These are phyloP conservation scores for Eurystomus gularis DNA, from an alignment of 2,113 vertebrate genomes.

Conservation along the genomic window DNA sequence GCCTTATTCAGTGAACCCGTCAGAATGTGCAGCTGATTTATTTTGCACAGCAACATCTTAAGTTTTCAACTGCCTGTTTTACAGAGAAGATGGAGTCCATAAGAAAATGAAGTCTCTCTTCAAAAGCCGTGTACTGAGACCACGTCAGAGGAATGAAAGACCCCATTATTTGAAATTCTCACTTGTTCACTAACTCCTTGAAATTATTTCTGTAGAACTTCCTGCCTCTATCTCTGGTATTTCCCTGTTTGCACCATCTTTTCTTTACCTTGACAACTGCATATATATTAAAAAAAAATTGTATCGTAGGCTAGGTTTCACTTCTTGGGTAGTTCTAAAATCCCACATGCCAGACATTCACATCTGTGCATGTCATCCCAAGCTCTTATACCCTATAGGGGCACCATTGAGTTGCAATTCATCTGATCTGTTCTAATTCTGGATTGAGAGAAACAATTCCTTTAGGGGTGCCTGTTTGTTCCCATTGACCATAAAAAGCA, in stretches of 20 bases:
- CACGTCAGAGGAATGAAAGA: neutral
- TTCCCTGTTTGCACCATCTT: neutral
- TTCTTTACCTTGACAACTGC: neutral
- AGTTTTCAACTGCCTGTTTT: neutral
- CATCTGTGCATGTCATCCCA: neutral
- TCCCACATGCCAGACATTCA: neutral
- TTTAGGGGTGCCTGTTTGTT: neutral
- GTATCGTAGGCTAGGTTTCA: neutral
- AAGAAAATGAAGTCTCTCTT: neutral
- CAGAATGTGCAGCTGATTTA: neutral
- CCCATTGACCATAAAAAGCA: constrained; percentile 20
- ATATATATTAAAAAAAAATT: neutral
- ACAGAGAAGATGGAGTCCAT: neutral
- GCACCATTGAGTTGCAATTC: neutral
- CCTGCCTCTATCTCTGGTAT: neutral
- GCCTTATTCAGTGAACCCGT: neutral
- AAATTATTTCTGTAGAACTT: neutral
- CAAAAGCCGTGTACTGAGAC: neutral
- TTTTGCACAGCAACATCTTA: neutral
- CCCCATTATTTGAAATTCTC: neutral
- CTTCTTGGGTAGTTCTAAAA: neutral
- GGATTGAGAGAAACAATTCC: constrained; percentile 6
- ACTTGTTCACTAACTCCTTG: neutral
- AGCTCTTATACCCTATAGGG: neutral
- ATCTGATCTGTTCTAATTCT: constrained; percentile 13